Evolutionary conservation across 2,113 vertebrate genomes (phyloP).

Genomic region (Heptranchias perlo): DNA sequence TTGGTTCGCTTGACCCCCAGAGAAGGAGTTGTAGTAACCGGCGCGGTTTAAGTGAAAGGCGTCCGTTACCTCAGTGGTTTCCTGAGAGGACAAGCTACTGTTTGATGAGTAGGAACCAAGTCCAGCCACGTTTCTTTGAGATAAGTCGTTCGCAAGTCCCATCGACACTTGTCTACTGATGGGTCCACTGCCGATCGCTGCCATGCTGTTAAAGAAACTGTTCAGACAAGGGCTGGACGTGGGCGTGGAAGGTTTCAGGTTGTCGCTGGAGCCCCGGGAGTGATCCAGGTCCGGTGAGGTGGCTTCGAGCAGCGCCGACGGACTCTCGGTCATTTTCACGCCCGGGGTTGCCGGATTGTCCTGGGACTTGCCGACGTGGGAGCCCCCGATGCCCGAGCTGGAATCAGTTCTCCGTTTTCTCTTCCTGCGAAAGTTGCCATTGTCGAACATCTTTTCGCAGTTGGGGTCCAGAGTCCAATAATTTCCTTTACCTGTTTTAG

Average conservation of each 20-base stretch:
- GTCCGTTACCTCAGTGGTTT: constrained; percentile 33
- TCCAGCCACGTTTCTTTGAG: constrained; percentile 66
- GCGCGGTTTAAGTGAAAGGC: constrained; percentile 43
- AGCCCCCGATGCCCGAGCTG: constrained; percentile 41
- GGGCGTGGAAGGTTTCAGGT: constrained; percentile 69
- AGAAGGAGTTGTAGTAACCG: constrained; percentile 82
- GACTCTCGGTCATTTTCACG: constrained; percentile 64
- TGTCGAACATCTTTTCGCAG: constrained; percentile 99
- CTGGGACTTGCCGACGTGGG: constrained; percentile 60
- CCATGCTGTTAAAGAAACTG: constrained; percentile 85
- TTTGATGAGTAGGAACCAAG: constrained; percentile 54
- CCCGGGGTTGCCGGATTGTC: constrained; percentile 55
- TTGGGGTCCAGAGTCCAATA: constrained; percentile 98
- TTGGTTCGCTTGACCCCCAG: constrained; percentile 66
- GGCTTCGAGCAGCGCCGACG: constrained; percentile 63
- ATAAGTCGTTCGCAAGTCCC: constrained; percentile 64
- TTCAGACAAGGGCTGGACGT: constrained; percentile 73
- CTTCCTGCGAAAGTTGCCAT: constrained; percentile 92
- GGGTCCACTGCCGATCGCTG: constrained; percentile 59
- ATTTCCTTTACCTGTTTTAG: constrained; percentile 83
- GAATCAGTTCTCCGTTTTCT: constrained; percentile 83
- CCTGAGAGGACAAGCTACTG: constrained; percentile 50
- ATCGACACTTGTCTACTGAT: constrained; percentile 56
- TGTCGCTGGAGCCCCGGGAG: constrained; percentile 47
- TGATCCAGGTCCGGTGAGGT: constrained; percentile 71